phyloP scores from a whole-genome alignment of 2,888 invertebrate genomes.

The Protophormia terraenovae region DNA sequence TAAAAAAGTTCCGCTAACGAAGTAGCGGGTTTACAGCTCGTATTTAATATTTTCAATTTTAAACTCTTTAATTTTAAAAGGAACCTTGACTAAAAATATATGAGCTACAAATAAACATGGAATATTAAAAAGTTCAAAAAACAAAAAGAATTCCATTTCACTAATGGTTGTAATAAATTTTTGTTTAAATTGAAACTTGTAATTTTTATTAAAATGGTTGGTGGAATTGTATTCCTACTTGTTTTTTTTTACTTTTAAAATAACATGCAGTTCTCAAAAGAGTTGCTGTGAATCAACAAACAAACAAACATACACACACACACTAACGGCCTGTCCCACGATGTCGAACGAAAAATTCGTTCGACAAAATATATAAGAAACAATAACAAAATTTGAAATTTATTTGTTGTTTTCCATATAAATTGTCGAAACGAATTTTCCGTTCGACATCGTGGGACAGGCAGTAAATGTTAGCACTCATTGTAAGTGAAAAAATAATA shows the following conservation, averaged over 20 bases:
- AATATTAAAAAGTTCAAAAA: constrained; percentile 44
- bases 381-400: no score
- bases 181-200: constrained; percentile 81
- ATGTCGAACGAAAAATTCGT: no score
- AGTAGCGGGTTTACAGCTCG: no score
- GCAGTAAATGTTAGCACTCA: no score
- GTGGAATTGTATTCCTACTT: neutral
- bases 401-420: no score
- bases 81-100: constrained; percentile 23
- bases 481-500: constrained; percentile 22
- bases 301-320: neutral
- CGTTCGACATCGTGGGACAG: no score
- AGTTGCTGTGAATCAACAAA: neutral
- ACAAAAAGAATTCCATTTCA: constrained; percentile 79
- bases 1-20: no score
- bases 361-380: no score
- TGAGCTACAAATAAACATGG: constrained; percentile 2
- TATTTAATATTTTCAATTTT: no score
- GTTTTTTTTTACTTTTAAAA: constrained; percentile 18
- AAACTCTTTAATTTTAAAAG: neutral
- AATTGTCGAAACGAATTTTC: no score
- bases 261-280: neutral
- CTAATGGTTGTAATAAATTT: constrained; percentile 82
- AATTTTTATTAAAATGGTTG: constrained; percentile 71
- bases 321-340: no score